Conservation (phyloP, 1,140 invertebrate genomes). For the Heterodera schachtii region DNA sequence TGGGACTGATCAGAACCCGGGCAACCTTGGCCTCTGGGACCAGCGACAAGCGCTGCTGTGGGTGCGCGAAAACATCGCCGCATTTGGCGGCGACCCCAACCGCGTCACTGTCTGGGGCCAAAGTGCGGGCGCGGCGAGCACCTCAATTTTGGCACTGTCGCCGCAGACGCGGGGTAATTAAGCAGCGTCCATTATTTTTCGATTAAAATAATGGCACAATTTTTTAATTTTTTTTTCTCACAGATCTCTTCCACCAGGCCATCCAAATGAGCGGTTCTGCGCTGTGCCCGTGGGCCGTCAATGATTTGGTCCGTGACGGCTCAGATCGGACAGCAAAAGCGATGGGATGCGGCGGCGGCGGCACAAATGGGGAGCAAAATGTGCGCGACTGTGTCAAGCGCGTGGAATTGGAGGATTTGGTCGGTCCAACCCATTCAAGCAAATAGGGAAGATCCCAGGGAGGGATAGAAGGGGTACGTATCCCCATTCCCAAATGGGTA, state of each 20-base stretch:
- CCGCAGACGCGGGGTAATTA: constrained; percentile 40
- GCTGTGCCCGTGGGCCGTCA: constrained; percentile 38
- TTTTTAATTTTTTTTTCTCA: not conserved
- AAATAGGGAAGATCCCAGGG: no score
- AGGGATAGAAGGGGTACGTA: no score
- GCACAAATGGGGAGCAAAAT: not conserved
- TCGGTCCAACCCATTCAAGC: no score
- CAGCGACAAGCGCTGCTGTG: constrained; percentile 46
- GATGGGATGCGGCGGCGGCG: constrained; percentile 14
- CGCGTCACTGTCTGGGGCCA: constrained; percentile 76
- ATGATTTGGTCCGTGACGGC: constrained; percentile 30
- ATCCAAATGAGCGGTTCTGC: constrained; percentile 43
- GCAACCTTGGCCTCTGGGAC: constrained; percentile 59
- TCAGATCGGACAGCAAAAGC: constrained; percentile 10
- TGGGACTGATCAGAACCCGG: constrained; percentile 70
- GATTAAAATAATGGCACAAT: no score
- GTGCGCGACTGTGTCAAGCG: constrained; percentile 31
- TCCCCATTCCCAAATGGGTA: no score
- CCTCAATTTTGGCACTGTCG: constrained; percentile 51
- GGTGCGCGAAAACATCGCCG: constrained; percentile 61
- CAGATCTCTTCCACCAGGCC: constrained; percentile 41
- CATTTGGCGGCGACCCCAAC: constrained; percentile 72
- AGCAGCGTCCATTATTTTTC: no score
- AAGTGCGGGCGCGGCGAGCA: constrained; percentile 72
- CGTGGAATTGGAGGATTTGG: constrained; percentile 25